Evolutionary conservation across 2,797 vertebrate species (phyloP).

Genomic region (Anabas testudineus): DNA sequence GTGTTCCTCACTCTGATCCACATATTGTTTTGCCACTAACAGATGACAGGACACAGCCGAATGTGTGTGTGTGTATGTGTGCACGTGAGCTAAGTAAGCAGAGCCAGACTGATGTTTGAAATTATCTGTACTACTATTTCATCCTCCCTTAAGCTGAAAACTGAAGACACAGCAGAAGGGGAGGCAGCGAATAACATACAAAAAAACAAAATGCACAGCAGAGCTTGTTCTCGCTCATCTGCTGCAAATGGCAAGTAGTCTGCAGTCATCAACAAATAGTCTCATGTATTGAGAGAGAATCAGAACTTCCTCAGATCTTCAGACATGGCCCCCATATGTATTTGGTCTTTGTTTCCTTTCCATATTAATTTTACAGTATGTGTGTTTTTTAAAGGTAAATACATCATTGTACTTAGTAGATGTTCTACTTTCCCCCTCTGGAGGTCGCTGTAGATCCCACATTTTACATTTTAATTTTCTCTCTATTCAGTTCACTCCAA

Average conservation of each 20-base stretch:
- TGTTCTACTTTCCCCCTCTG: slow-evolving; percentile 80
- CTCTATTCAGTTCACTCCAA: slow-evolving; percentile 4
- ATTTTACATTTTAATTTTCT: slow-evolving; percentile 42
- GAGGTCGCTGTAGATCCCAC: slow-evolving; percentile 87
- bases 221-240: slow-evolving; percentile 11
- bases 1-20: slow-evolving; percentile 61
- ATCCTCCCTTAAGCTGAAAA: slow-evolving; percentile 44
- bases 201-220: slow-evolving; percentile 21
- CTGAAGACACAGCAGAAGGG: slow-evolving; percentile 48
- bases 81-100: slow-evolving; percentile 57
- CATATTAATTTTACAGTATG: not conserved
- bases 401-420: not conserved
- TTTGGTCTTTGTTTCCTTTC: slow-evolving; percentile 6
- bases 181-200: not conserved
- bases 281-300: not conserved
- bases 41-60: slow-evolving; percentile 68
- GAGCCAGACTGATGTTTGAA: slow-evolving; percentile 78
- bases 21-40: slow-evolving; percentile 71
- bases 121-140: slow-evolving; percentile 64
- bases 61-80: slow-evolving; percentile 9
- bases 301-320: not conserved
- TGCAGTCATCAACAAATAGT: slow-evolving; percentile 5
- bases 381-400: slow-evolving; percentile 2
- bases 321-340: not conserved
- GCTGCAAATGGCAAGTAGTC: slow-evolving; percentile 10